Conservation (phyloP, 2,113 vertebrate species). For the Rhea americana region DNA sequence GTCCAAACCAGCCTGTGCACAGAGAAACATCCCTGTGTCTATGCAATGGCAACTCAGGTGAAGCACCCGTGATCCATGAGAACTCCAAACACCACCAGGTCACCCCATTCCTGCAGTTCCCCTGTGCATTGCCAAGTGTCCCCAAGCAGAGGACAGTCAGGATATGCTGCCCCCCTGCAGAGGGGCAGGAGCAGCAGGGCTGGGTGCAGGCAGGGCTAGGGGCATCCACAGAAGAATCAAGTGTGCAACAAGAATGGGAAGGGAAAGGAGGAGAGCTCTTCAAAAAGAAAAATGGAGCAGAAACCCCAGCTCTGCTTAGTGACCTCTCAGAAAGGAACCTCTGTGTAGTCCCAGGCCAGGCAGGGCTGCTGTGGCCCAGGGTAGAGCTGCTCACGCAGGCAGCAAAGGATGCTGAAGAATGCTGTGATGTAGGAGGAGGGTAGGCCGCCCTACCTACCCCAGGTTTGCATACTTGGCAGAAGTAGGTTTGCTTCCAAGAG, state of each 20-base stretch:
- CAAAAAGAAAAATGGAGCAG: not conserved
- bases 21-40: not conserved
- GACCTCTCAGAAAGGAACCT: not conserved
- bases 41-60: too few species aligned
- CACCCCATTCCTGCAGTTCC: too few species aligned
- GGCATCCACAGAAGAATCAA: not conserved
- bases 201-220: not conserved
- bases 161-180: not conserved
- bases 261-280: not conserved
- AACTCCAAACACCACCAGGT: too few species aligned
- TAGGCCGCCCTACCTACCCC: not conserved
- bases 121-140: too few species aligned
- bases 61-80: too few species aligned
- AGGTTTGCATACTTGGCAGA: not conserved
- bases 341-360: not conserved
- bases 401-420: not conserved
- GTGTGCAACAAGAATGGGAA: not conserved
- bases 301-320: not conserved
- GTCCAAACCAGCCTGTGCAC: not conserved
- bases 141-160: not conserved
- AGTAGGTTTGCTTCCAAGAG: not conserved
- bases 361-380: not conserved
- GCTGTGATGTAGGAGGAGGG: not conserved
- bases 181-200: accelerated
- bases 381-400: not conserved